These are phyloP conservation scores for Agriopis aurantiaria DNA, from an alignment of 2,888 invertebrate species.

Conservation along the genomic window DNA sequence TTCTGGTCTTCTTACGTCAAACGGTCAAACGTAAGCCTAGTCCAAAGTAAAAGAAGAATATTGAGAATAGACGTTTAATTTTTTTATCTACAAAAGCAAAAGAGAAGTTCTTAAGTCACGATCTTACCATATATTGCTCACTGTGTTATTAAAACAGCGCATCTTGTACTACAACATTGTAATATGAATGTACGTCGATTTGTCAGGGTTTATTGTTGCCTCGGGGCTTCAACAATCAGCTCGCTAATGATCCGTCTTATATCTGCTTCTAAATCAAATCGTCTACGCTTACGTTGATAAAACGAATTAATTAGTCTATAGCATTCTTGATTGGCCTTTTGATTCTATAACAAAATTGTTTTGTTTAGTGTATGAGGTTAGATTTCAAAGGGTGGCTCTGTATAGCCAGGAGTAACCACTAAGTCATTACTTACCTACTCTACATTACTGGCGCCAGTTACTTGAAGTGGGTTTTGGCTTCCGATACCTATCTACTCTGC, in stretches of 20 bases:
- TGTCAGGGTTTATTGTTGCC: constrained; percentile 56
- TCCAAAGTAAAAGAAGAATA: too few relatives aligned
- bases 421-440: not conserved
- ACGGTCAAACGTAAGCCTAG: too few relatives aligned
- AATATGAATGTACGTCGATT: constrained; percentile 49
- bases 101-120: not conserved
- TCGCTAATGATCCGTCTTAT: constrained; percentile 67
- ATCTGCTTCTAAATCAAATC: constrained; percentile 65
- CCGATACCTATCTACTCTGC: too few relatives aligned
- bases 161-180: constrained; percentile 31
- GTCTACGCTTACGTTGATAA: constrained; percentile 47
- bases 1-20: too few relatives aligned
- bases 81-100: not conserved
- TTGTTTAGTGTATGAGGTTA: not conserved
- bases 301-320: constrained; percentile 29
- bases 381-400: not conserved
- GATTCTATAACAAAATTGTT: not conserved
- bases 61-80: not conserved
- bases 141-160: constrained; percentile 16
- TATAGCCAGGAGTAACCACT: not conserved
- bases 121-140: not conserved
- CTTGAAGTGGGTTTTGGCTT: too few relatives aligned
- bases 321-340: not conserved
- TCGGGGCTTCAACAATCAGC: constrained; percentile 56
- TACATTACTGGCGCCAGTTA: too few relatives aligned